Conservation (phyloP, 2,113 vertebrate genomes). For the Podocnemis expansa region DNA sequence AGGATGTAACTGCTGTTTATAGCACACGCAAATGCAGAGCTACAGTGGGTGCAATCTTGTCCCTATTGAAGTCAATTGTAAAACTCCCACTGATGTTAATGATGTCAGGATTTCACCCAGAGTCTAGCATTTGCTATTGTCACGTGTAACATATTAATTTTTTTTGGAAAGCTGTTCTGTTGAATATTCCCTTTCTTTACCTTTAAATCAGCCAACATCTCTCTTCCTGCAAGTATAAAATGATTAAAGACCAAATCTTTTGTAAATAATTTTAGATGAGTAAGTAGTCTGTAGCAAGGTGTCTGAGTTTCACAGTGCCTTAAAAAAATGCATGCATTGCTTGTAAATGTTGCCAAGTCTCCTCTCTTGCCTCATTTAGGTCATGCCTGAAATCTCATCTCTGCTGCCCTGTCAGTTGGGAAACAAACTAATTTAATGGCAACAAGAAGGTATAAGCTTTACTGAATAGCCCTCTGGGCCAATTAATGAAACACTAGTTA, state of each 20-base stretch:
- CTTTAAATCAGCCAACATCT: background rate
- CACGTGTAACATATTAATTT: background rate
- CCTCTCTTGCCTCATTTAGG: background rate
- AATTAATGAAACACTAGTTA: background rate
- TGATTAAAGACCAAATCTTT: background rate
- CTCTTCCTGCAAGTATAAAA: background rate
- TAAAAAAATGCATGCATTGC: too few relatives aligned
- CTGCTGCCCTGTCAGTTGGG: background rate
- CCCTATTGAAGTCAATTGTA: background rate
- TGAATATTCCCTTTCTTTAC: background rate
- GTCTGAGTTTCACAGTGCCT: background rate
- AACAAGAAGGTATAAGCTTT: background rate
- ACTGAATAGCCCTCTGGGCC: background rate
- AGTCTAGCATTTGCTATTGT: background rate
- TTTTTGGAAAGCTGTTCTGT: rapidly evolving
- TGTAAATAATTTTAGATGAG: background rate
- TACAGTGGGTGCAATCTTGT: background rate
- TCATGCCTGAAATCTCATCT: background rate
- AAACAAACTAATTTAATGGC: background rate
- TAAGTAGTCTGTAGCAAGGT: background rate
- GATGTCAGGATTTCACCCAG: background rate
- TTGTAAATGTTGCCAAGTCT: background rate
- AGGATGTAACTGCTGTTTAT: background rate
- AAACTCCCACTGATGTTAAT: background rate
- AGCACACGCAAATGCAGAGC: background rate